These are phyloP conservation scores for Geococcyx californianus DNA, from an alignment of 2,113 vertebrate species.

Conservation along the genomic window DNA sequence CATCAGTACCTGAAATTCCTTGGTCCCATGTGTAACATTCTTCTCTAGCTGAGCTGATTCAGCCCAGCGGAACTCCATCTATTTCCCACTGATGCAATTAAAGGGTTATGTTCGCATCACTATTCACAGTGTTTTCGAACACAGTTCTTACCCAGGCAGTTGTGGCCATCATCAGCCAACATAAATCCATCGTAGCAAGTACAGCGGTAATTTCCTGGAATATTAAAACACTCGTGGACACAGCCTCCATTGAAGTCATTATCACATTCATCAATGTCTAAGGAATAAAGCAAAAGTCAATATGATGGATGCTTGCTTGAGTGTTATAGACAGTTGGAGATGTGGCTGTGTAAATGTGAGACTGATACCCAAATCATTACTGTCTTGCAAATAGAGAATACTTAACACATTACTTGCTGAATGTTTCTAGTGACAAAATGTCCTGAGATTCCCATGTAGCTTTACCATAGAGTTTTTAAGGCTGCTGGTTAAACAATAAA, in stretches of 20 bases:
- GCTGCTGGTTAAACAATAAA: background rate
- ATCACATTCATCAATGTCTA: slow-evolving; percentile 96
- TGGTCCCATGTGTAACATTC: background rate
- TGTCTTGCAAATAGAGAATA: slow-evolving; percentile 9
- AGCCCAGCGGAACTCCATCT: background rate
- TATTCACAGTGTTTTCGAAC: background rate
- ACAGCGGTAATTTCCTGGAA: slow-evolving; percentile 97
- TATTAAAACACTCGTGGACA: slow-evolving; percentile 96
- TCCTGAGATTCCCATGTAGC: background rate
- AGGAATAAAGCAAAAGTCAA: slow-evolving; percentile 67
- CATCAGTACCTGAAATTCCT: background rate
- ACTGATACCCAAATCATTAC: background rate
- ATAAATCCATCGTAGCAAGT: slow-evolving; percentile 96
- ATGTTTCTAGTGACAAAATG: background rate
- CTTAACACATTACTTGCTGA: background rate
- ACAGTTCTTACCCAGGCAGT: slow-evolving; percentile 90
- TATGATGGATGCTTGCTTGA: slow-evolving; percentile 43
- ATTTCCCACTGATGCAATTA: background rate
- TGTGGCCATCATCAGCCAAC: slow-evolving; percentile 95
- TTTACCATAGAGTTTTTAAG: background rate
- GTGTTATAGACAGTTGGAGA: slow-evolving; percentile 8
- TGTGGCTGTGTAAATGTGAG: background rate
- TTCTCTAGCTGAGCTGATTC: background rate
- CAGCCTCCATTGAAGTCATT: slow-evolving; percentile 92
- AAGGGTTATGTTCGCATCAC: background rate